Conservation (phyloP, 2,797 vertebrate genomes). For the Microctenopoma steveboyesi region DNA sequence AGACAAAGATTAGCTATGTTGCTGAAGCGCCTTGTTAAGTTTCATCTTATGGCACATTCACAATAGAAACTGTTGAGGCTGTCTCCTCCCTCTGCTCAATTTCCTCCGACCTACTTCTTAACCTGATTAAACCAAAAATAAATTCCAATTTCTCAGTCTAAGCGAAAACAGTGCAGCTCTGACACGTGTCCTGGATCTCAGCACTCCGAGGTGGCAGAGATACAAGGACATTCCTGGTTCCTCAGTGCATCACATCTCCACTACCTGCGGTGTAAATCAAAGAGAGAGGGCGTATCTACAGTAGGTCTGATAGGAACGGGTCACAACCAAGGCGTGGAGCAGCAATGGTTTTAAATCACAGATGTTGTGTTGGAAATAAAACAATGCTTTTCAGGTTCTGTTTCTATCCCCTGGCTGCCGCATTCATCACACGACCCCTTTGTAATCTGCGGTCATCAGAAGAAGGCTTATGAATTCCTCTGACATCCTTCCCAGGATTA, state of each 20-base stretch:
- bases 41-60: background rate
- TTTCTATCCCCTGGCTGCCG: background rate
- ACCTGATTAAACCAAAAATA: conserved; percentile 64
- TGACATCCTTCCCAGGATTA: conserved; percentile 68
- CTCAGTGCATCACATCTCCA: background rate
- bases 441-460: conserved; percentile 46
- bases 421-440: conserved; percentile 27
- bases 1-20: background rate
- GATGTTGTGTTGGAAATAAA: background rate
- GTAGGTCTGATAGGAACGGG: background rate
- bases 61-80: conserved; percentile 15
- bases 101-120: conserved; percentile 66
- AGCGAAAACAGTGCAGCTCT: conserved; percentile 26
- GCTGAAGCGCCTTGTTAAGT: background rate
- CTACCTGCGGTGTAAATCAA: background rate
- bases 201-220: conserved; percentile 1
- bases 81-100: conserved; percentile 34
- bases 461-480: conserved; percentile 39
- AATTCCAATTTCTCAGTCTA: conserved; percentile 19
- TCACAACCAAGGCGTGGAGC: background rate
- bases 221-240: background rate
- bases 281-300: background rate
- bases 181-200: conserved; percentile 9
- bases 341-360: background rate
- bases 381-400: background rate